Conservation (phyloP, 2,797 vertebrate genomes). For the Echiichthys vipera region DNA sequence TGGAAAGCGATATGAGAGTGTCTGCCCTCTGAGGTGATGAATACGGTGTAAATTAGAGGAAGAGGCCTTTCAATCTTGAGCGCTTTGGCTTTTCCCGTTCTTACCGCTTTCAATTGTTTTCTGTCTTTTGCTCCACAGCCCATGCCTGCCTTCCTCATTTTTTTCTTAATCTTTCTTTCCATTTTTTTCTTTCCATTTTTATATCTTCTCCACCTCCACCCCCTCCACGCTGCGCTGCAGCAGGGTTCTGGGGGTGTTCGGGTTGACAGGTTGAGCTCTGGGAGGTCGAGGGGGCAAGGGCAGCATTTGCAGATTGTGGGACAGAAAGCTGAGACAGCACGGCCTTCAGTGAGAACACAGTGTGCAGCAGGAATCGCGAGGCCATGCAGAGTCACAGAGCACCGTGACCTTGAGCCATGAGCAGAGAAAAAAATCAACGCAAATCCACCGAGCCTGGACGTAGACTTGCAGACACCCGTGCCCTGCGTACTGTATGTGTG, state of each 20-base stretch:
- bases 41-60: slow-evolving; percentile 73
- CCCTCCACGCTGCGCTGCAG: slow-evolving; percentile 15
- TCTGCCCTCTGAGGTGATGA: slow-evolving; percentile 76
- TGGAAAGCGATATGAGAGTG: slow-evolving; percentile 71
- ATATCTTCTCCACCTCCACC: slow-evolving; percentile 19
- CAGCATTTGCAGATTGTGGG: slow-evolving; percentile 71
- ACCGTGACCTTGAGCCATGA: slow-evolving; percentile 70
- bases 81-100: slow-evolving; percentile 46
- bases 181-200: slow-evolving; percentile 29
- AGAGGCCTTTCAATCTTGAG: slow-evolving; percentile 72
- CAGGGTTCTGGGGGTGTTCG: slow-evolving; percentile 20
- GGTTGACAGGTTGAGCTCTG: slow-evolving; percentile 76
- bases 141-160: slow-evolving; percentile 38
- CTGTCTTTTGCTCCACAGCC: slow-evolving; percentile 57
- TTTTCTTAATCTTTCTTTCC: slow-evolving; percentile 43
- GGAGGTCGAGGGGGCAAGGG: slow-evolving; percentile 74
- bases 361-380: slow-evolving; percentile 59
- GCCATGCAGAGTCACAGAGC: slow-evolving; percentile 52
- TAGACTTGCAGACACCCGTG: slow-evolving; percentile 17
- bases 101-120: slow-evolving; percentile 64
- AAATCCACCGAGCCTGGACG: slow-evolving; percentile 44
- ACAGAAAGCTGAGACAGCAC: slow-evolving; percentile 83
- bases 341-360: slow-evolving; percentile 62
- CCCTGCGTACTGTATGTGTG: slow-evolving; percentile 2
- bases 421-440: slow-evolving; percentile 48